These are phyloP conservation scores for Melieria crassipennis DNA, from an alignment of 2,888 invertebrate genomes.

Conservation along the genomic window DNA sequence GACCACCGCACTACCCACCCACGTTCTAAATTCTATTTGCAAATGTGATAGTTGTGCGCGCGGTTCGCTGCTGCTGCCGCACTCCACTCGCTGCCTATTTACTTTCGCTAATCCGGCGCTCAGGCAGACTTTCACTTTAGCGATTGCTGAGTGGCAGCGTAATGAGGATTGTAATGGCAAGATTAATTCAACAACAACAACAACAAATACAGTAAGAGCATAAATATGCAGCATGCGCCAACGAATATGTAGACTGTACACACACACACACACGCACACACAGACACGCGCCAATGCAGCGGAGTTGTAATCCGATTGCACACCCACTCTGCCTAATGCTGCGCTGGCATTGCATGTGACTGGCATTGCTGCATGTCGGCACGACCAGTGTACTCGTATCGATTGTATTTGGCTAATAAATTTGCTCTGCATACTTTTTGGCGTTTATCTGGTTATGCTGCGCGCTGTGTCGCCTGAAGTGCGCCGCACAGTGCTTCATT, in stretches of 20 bases:
- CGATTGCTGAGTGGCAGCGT: conserved; percentile 23
- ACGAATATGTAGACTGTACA: too few species aligned
- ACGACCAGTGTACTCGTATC: not conserved
- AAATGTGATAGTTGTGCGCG: not conserved
- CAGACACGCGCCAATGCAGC: not conserved
- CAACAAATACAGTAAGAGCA: not conserved
- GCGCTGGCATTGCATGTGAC: not conserved
- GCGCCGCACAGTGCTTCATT: conserved; percentile 11
- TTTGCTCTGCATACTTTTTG: conserved; percentile 22
- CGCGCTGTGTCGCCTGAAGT: conserved; percentile 11
- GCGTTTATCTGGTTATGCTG: conserved; percentile 18
- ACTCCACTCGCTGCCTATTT: not conserved
- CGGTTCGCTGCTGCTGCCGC: too few species aligned
- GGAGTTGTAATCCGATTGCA: conserved; percentile 25
- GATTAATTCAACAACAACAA: conserved; percentile 22
- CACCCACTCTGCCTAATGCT: not conserved
- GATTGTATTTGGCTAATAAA: conserved; percentile 1
- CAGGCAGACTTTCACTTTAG: not conserved
- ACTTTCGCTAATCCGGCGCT: conserved; percentile 21
- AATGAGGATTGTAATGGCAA: conserved; percentile 31
- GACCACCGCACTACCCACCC: not conserved
- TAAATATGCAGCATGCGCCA: not conserved
- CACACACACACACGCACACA: too few species aligned
- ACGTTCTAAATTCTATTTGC: conserved; percentile 19
- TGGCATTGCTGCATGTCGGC: not conserved